phyloP scores from a whole-genome alignment of 2,797 vertebrate species.

The Cryptoblepharus egeriae region DNA sequence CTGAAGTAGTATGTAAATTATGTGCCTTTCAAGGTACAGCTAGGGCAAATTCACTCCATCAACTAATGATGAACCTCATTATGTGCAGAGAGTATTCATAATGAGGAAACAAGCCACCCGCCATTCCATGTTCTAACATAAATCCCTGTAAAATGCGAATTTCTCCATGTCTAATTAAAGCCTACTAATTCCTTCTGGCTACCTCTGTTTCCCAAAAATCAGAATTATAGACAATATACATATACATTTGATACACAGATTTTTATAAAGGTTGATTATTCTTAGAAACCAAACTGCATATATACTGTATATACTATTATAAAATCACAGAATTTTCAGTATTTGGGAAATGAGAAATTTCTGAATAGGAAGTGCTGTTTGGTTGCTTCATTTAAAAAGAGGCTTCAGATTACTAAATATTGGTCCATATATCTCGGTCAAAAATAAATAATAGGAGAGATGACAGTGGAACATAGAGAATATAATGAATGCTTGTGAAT shows the following conservation, averaged over 20 bases:
- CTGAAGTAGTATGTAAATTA: conserved; percentile 96
- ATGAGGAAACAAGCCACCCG: conserved; percentile 94
- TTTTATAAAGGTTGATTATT: background rate
- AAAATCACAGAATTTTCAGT: conserved; percentile 2
- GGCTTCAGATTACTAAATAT: background rate
- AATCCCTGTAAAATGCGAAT: conserved; percentile 99
- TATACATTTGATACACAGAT: conserved; percentile 4
- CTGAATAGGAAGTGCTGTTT: background rate
- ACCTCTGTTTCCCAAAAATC: conserved; percentile 81
- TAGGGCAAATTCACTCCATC: conserved; percentile 97
- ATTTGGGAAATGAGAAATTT: background rate
- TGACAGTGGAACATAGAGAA: background rate
- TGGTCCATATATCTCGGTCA: background rate
- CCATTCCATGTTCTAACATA: conserved; percentile 93
- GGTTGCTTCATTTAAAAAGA: conserved; percentile 4
- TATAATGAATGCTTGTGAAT: conserved; percentile 40
- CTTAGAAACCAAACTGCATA: background rate
- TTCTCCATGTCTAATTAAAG: conserved; percentile 99
- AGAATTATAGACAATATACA: conserved; percentile 61
- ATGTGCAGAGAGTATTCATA: conserved; percentile 95
- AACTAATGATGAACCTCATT: conserved; percentile 99
- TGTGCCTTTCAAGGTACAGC: conserved; percentile 98
- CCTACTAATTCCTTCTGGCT: conserved; percentile 92
- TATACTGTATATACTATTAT: conserved; percentile 7
- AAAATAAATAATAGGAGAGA: background rate